Evolutionary conservation across 2,797 vertebrate genomes (phyloP).

Genomic region (Lacerta viridis): DNA sequence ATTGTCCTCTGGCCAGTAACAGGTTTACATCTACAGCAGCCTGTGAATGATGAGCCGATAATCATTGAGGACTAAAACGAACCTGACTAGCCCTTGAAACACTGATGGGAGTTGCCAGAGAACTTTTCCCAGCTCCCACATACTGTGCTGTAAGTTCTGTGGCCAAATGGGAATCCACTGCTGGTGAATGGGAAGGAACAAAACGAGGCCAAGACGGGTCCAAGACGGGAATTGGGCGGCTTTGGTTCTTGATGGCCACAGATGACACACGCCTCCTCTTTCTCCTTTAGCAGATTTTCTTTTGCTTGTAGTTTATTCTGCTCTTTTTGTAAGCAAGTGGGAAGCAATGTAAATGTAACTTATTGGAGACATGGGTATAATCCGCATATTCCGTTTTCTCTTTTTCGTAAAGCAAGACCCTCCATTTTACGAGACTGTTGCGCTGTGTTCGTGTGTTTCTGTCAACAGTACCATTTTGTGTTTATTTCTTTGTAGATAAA

Average conservation of each 20-base stretch:
- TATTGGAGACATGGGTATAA: slow-evolving; percentile 88
- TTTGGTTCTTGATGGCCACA: slow-evolving; percentile 77
- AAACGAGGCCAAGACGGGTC: slow-evolving; percentile 82
- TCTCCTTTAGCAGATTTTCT: slow-evolving; percentile 51
- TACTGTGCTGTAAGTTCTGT: slow-evolving; percentile 68
- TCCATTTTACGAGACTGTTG: slow-evolving; percentile 76
- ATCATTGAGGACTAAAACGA: slow-evolving; percentile 83
- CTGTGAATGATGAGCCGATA: slow-evolving; percentile 85
- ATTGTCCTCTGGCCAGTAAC: slow-evolving; percentile 84
- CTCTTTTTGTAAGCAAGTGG: slow-evolving; percentile 83
- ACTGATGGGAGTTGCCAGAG: slow-evolving; percentile 44
- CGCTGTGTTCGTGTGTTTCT: slow-evolving; percentile 72
- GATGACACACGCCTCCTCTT: slow-evolving; percentile 66
- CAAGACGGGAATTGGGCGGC: slow-evolving; percentile 70
- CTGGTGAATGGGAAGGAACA: slow-evolving; percentile 77
- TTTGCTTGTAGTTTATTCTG: slow-evolving; percentile 73
- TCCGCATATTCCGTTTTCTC: slow-evolving; percentile 86
- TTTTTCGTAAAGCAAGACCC: slow-evolving; percentile 88
- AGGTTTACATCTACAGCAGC: slow-evolving; percentile 81
- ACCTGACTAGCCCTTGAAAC: slow-evolving; percentile 18
- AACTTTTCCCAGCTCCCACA: slow-evolving; percentile 50
- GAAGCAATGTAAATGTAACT: slow-evolving; percentile 87
- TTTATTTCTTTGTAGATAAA: slow-evolving; percentile 85
- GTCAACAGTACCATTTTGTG: slow-evolving; percentile 86
- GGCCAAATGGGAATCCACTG: slow-evolving; percentile 66